phyloP scores from a whole-genome alignment of 1,140 invertebrate genomes.

The Solenopsis fugax region DNA sequence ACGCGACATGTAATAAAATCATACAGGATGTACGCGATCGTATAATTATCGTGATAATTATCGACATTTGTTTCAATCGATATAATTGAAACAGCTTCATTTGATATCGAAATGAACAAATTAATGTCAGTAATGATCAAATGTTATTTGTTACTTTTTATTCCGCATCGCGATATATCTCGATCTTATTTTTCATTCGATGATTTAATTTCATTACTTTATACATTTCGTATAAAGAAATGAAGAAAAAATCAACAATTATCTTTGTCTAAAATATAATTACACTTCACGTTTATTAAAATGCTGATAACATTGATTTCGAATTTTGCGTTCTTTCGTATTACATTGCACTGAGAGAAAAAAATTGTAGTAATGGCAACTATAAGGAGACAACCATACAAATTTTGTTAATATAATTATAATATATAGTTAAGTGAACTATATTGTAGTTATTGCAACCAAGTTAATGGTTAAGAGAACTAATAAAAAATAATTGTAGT shows the following conservation, averaged over 20 bases:
- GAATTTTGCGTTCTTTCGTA: neutral
- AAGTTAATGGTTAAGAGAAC: too few relatives aligned
- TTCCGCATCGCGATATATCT: neutral
- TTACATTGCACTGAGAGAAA: too few relatives aligned
- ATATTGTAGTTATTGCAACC: too few relatives aligned
- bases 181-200: neutral
- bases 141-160: neutral
- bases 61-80: neutral
- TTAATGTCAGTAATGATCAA: neutral
- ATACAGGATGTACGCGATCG: constrained; percentile 11
- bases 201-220: neutral
- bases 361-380: too few relatives aligned
- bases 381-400: too few relatives aligned
- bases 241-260: neutral
- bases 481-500: too few relatives aligned
- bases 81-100: neutral
- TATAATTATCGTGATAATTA: neutral
- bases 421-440: too few relatives aligned
- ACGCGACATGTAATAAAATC: constrained; percentile 43
- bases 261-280: neutral
- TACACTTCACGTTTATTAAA: neutral
- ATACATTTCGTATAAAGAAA: neutral
- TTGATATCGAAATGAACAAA: neutral
- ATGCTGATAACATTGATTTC: neutral
- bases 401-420: too few relatives aligned